A percentile compares a stretch with the other conserved stretches of the same genome.
Conservation (phyloP, 1,140 invertebrate genomes). For the Cyclina sinensis region DNA sequence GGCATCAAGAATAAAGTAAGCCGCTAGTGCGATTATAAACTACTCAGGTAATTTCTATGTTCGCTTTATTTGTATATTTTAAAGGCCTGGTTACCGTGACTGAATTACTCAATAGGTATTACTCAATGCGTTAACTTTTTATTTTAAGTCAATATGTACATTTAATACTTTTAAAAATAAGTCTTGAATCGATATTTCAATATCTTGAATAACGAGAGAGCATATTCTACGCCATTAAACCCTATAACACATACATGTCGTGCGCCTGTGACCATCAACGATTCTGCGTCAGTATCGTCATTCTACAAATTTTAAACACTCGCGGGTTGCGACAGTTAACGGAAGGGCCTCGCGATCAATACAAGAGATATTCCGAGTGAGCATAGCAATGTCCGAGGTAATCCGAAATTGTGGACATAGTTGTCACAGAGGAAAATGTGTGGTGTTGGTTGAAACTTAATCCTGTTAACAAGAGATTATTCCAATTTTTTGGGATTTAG, state of each 20-base stretch:
- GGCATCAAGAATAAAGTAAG: too few species aligned
- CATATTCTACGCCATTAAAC: background rate
- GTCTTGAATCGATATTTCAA: too few species aligned
- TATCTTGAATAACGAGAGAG: too few species aligned
- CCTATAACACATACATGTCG: background rate
- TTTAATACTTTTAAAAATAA: too few species aligned
- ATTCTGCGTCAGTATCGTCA: background rate
- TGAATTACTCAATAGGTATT: too few species aligned
- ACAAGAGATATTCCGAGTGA: constrained; percentile 38
- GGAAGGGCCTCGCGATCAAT: constrained; percentile 39
- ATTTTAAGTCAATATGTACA: too few species aligned
- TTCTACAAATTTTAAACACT: background rate
- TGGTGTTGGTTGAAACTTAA: constrained; percentile 43
- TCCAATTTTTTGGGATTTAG: constrained; percentile 30
- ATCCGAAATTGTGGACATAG: constrained; percentile 67
- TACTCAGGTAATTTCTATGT: too few species aligned
- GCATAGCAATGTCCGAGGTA: constrained; percentile 64
- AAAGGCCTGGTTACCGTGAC: too few species aligned
- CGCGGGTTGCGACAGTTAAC: background rate
- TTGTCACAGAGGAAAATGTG: constrained; percentile 64
- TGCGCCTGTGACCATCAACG: background rate
- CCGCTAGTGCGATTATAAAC: too few species aligned
- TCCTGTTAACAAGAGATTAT: constrained; percentile 42
- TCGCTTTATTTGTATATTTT: too few species aligned
- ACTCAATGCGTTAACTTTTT: too few species aligned